Evolutionary conservation across 2,797 vertebrate species (phyloP).

Genomic region (Babyrousa celebensis): DNA sequence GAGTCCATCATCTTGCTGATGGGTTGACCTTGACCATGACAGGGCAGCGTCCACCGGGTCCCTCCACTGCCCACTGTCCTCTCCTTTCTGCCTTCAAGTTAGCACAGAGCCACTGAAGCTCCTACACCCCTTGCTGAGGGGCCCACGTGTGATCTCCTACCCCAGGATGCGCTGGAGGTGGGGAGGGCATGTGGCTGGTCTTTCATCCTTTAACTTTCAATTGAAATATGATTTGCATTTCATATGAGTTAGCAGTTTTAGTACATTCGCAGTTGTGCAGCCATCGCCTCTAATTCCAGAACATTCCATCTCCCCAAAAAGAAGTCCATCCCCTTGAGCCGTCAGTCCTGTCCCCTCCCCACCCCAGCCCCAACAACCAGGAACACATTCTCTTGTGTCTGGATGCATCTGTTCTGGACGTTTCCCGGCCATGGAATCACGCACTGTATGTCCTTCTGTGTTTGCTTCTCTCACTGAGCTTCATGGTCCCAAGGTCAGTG

Average conservation of each 20-base stretch:
- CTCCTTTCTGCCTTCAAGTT: not conserved
- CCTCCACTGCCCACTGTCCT: not conserved
- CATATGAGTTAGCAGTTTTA: not conserved
- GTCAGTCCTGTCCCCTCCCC: not conserved
- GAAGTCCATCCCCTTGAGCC: not conserved
- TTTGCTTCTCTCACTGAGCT: not conserved
- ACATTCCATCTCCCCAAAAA: not conserved
- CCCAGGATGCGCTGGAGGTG: not conserved
- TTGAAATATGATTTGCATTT: not conserved
- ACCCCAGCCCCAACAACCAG: not conserved
- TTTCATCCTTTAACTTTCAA: not conserved
- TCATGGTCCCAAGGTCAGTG: accelerated
- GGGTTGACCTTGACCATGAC: not conserved
- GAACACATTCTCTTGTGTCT: not conserved
- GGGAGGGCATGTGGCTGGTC: not conserved
- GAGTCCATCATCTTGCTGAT: not conserved
- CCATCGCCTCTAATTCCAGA: not conserved
- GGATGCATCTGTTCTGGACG: not conserved
- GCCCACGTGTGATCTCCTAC: not conserved
- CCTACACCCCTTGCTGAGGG: not conserved
- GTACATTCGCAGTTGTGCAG: not conserved
- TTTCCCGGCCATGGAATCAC: not conserved
- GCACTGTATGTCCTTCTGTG: not conserved
- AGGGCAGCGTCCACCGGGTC: not conserved
- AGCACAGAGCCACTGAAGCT: not conserved